Evolutionary conservation across 2,888 invertebrate species (phyloP), one percentile per base, ranked within the genome.

Genomic region (Arge pagana): DNA sequence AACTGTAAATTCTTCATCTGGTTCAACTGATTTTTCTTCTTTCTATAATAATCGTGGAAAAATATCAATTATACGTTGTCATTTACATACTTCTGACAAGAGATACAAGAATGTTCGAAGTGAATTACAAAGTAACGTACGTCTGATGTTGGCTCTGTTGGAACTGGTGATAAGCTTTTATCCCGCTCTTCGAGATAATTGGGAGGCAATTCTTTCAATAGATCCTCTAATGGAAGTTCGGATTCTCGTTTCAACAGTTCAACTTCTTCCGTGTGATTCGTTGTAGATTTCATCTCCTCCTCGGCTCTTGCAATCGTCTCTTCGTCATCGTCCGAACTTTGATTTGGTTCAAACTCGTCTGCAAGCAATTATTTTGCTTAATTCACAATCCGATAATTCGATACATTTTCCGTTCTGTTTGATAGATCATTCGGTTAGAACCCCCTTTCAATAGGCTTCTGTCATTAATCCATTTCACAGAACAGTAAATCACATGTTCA

Each of bases 221-320:
- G 83, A 73, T 94, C 93, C 74, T 92, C 92, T 59, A 96, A 82
- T 55, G 91, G 91, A 79, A 92, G 85, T 77, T 89, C 87, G 65
- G 93, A 92, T 80, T 97, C 96, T 73, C 89, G 87, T 67, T 90
- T 88, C 67, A 97, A 80, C 53, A 90, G 87, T 64, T 89, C 90
- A 16, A 96, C 82, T 80, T 97, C 96, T 67, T 83, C 85, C 61
- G 81, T 81, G 43, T 82, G 80, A 60, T 78, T 82, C 62, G 83
- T 82, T 2, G 76, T 77, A 8, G 81, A 81, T 57, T 73, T 79
- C 72, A 74, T 71, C 68, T 85, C 87, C 61, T 84, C 86, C 75
- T 92, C 91, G 53, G 90, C 89, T 72, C 88, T 89, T 21, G 90
- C 93, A 69, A 96, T 96, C 18, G 94, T 96, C 79, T 93, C 94